Percentiles rank a stretch among this genome's conserved stretches.
phyloP scores from a whole-genome alignment of 1,140 invertebrate species.

The Carcinoscorpius rotundicauda region DNA sequence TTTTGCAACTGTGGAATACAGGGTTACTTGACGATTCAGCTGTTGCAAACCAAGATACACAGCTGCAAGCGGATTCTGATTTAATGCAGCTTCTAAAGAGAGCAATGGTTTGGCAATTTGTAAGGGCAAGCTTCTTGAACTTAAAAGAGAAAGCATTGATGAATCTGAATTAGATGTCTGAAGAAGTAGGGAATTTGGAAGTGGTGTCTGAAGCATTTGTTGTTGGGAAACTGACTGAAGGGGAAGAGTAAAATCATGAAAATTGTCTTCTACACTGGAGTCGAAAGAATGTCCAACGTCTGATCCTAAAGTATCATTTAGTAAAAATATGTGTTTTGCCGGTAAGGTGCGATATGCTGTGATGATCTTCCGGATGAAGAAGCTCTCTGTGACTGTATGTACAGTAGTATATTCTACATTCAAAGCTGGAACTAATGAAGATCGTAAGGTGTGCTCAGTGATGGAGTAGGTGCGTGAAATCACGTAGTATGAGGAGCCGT shows the following conservation, averaged over 20 bases:
- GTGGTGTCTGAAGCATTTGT: conserved; percentile 1
- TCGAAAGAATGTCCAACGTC: too few relatives aligned
- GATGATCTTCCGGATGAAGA: conserved; percentile 27
- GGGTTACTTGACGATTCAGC: conserved; percentile 21
- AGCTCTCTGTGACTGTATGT: conserved; percentile 27
- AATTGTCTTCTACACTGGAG: too few relatives aligned
- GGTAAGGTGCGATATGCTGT: conserved; percentile 27
- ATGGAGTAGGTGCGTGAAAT: conserved; percentile 27
- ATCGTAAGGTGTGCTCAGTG: conserved; percentile 23
- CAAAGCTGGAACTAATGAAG: conserved; percentile 25
- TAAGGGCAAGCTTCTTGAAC: conserved; percentile 13
- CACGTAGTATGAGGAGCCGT: conserved; percentile 16
- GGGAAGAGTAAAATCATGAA: background rate
- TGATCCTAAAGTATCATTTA: too few relatives aligned
- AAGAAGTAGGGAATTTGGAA: background rate
- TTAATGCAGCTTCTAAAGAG: conserved; percentile 23
- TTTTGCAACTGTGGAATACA: conserved; percentile 24
- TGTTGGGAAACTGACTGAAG: background rate
- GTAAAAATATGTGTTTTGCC: background rate
- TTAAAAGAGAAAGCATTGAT: too few relatives aligned
- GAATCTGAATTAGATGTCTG: background rate
- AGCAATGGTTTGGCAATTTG: conserved; percentile 22
- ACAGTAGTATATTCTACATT: conserved; percentile 22
- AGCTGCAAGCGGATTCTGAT: conserved; percentile 27
- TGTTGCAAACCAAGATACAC: conserved; percentile 26